These are phyloP conservation scores for Entomobrya proxima DNA, from an alignment of 2,888 invertebrate genomes.

Conservation along the genomic window DNA sequence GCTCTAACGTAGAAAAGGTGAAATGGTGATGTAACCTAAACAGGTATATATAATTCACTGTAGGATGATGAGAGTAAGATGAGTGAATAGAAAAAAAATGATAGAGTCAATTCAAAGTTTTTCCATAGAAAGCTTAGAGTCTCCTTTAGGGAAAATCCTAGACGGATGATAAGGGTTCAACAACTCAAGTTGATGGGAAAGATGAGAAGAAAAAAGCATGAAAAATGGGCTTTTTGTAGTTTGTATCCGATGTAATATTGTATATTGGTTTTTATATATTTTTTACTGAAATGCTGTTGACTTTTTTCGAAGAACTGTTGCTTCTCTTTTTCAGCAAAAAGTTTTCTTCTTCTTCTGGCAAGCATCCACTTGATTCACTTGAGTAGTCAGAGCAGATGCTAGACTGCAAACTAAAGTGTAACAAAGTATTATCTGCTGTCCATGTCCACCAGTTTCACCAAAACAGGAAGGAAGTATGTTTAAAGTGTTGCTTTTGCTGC, in stretches of 20 bases:
- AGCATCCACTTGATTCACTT: slow-evolving; percentile 4
- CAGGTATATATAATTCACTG: too few species aligned
- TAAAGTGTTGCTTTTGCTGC: neutral
- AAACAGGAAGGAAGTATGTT: neutral
- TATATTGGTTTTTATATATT: neutral
- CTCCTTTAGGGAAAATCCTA: neutral
- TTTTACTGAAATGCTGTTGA: neutral
- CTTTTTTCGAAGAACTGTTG: slow-evolving; percentile 1
- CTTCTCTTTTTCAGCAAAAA: too few species aligned
- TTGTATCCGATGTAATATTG: too few species aligned
- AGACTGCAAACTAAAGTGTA: neutral
- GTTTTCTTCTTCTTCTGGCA: too few species aligned
- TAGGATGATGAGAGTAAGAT: too few species aligned
- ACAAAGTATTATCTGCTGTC: slow-evolving; percentile 15
- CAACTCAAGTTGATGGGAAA: neutral
- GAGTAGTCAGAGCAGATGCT: neutral
- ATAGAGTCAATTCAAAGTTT: too few species aligned
- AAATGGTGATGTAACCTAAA: neutral
- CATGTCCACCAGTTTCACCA: neutral
- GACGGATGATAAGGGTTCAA: neutral
- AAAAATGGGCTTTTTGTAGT: neutral
- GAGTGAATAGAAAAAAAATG: too few species aligned
- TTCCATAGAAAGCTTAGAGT: too few species aligned
- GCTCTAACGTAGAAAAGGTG: neutral
- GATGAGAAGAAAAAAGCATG: neutral